These are phyloP conservation scores for Nesoenas mayeri DNA, from an alignment of 2,113 vertebrate species.

Conservation along the genomic window DNA sequence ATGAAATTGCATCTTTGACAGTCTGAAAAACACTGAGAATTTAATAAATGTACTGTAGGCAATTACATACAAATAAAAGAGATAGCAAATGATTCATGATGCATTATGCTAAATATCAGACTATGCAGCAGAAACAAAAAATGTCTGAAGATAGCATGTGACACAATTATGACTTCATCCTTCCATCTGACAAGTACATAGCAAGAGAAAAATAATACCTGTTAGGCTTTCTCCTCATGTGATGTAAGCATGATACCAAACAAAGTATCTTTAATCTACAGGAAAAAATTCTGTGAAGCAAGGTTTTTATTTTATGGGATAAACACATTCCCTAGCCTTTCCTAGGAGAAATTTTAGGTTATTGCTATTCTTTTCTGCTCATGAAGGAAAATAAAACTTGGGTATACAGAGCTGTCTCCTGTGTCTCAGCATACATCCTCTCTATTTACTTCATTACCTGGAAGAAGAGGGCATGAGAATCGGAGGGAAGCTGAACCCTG, in stretches of 20 bases:
- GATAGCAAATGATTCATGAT: constrained; percentile 1
- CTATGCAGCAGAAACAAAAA: not conserved
- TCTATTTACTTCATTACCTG: not conserved
- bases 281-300: not conserved
- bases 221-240: not conserved
- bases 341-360: not conserved
- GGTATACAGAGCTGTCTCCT: not conserved
- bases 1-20: constrained; percentile 45
- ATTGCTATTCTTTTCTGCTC: not conserved
- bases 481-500: not conserved
- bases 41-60: constrained; percentile 17
- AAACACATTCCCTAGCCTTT: not conserved
- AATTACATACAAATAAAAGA: constrained; percentile 49
- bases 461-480: not conserved
- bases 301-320: not conserved
- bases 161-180: not conserved
- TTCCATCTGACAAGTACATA: not conserved
- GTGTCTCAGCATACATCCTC: not conserved
- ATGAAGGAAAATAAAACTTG: not conserved
- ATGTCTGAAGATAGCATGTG: not conserved
- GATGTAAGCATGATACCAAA: not conserved
- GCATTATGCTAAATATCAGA: not conserved
- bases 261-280: not conserved
- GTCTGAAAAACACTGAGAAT: not conserved
- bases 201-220: not conserved